Evolutionary conservation across 2,888 invertebrate genomes (phyloP).

Genomic region (Slavum lentiscoides): DNA sequence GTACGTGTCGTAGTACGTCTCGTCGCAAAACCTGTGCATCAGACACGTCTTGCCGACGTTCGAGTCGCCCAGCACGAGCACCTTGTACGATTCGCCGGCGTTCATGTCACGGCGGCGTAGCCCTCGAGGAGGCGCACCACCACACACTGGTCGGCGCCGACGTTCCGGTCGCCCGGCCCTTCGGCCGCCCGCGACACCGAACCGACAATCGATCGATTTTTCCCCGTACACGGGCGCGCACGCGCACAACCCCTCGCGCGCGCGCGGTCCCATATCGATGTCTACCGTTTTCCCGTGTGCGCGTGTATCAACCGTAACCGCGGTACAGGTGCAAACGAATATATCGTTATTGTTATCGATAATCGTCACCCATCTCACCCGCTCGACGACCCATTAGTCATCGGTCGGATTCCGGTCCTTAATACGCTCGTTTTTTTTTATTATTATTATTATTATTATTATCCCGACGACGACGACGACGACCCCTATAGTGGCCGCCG

Average conservation of each 20-base stretch:
- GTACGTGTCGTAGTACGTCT: constrained; percentile 86
- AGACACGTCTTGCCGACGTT: constrained; percentile 90
- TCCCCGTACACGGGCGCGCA: not conserved
- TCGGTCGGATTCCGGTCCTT: too few relatives aligned
- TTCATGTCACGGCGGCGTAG: constrained; percentile 43
- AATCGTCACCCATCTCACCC: not conserved
- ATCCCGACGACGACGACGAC: not conserved
- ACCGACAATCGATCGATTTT: not conserved
- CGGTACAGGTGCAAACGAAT: not conserved
- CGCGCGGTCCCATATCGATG: not conserved
- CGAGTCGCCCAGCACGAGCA: constrained; percentile 83
- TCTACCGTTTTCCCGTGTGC: not conserved
- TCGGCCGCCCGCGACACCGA: not conserved
- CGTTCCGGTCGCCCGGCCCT: not conserved
- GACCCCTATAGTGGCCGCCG: constrained; percentile 1
- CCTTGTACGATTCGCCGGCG: constrained; percentile 68
- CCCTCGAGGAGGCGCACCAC: not conserved
- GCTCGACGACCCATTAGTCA: too few relatives aligned
- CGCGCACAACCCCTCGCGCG: too few relatives aligned
- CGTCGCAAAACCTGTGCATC: constrained; percentile 86
- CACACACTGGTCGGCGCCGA: constrained; percentile 1
- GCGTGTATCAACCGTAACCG: not conserved
- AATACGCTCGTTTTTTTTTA: too few relatives aligned
- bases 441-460: too few relatives aligned
- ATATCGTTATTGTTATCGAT: not conserved